Percentiles rank a stretch among this genome's conserved stretches.
Evolutionary conservation across 2,888 invertebrate genomes (phyloP).

Genomic region (Augochlorella aurata): DNA sequence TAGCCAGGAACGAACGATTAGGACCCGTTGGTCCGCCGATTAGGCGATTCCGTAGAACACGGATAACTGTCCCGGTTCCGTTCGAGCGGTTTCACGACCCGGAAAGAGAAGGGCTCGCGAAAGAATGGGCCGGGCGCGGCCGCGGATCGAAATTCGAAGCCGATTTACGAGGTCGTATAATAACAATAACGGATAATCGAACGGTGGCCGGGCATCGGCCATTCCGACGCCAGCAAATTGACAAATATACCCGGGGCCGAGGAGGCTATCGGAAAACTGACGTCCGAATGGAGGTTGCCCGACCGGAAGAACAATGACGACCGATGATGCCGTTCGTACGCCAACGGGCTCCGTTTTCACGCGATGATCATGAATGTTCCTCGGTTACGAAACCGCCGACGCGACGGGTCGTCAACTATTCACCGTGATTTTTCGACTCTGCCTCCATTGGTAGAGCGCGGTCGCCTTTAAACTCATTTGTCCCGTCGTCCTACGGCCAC

Average conservation of each 20-base stretch:
- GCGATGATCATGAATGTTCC: constrained; percentile 32
- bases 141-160: constrained; percentile 48
- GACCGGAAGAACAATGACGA: constrained; percentile 46
- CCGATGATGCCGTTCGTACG: constrained; percentile 42
- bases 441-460: constrained; percentile 11
- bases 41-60: constrained; percentile 21
- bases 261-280: constrained; percentile 67
- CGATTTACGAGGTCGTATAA: constrained; percentile 60
- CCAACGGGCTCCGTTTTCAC: constrained; percentile 37
- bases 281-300: constrained; percentile 62
- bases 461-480: not conserved
- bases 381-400: constrained; percentile 17
- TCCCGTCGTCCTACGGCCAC: not conserved
- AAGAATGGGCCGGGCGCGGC: constrained; percentile 25
- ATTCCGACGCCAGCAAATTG: constrained; percentile 57
- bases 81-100: constrained; percentile 44
- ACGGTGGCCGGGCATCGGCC: constrained; percentile 56
- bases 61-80: constrained; percentile 44
- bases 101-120: constrained; percentile 12
- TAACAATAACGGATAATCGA: constrained; percentile 63
- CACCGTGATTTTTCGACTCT: constrained; percentile 6
- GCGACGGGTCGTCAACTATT: not conserved
- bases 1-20: constrained; percentile 45
- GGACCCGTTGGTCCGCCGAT: not conserved
- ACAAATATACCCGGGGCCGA: constrained; percentile 58